Evolutionary conservation across 2,888 invertebrate genomes (phyloP), one percentile per base, ranked within the genome.

Genomic region (Villa cingulata): DNA sequence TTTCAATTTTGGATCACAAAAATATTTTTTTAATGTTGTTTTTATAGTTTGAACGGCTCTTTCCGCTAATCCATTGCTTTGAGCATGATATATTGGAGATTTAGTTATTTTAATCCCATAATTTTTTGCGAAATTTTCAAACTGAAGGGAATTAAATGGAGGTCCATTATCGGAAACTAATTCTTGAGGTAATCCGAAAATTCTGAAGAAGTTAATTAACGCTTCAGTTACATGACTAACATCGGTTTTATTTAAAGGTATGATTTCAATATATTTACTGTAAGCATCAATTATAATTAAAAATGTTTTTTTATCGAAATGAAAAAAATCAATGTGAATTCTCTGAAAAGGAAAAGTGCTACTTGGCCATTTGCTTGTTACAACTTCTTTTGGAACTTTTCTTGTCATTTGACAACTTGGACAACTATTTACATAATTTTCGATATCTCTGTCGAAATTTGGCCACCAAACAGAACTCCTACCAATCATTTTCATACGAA

Each of bases 221-320:
- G 50, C 45, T 18, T 46, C 44, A 15, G 53, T 50, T 12, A 49
- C 37, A 18, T 19, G 18, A 32, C 38, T 18, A 1, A 45, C 47
- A 19, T 52, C 48, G 18, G 49, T 52, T 45, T 42, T 55, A 3
- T 48, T 46, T 48, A 57, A 53, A 17, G 49, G 48, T 49, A 53
- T 54, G 9, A 62, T 57, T 50, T 70, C 67, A 2, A 61, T 55
- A 64, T 64, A 71, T 53, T 66, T 70, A 1, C 63, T 63, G 52
- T 57, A 59, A 2, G 64, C 54, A 52, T 70, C 67, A 3, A 63
- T 58, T 2, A 67, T 52, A 15, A 69, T 51, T 9, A 66, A 46
- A 41, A 32, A 29, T 34, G 37, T 36, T 42, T 36, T 43, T 38
- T 41, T 38, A 12, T 41, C 16, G 18, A 45, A 38, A 32, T 45